Evolutionary conservation across 2,797 vertebrate species (phyloP).

Genomic region (Pangasius mekongensis): DNA sequence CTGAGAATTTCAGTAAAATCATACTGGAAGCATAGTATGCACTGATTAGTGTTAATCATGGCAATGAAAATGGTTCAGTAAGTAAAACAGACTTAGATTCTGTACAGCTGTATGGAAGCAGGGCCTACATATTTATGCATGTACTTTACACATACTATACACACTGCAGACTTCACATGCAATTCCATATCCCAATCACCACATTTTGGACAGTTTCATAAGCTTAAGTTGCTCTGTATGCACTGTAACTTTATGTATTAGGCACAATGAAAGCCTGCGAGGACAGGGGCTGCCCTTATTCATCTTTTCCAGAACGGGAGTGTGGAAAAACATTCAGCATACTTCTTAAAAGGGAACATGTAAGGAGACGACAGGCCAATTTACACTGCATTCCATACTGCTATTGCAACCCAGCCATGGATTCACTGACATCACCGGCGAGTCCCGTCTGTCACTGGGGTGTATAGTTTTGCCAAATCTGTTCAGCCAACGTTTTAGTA

Average conservation of each 20-base stretch:
- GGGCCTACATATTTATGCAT: not conserved
- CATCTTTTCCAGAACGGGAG: conserved; percentile 12
- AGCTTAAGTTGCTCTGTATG: not conserved
- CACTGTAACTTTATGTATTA: not conserved
- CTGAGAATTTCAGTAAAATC: not conserved
- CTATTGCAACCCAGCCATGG: not conserved
- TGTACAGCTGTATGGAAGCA: not conserved
- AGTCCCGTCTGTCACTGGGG: not conserved
- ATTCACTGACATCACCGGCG: not conserved
- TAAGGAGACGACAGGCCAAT: not conserved
- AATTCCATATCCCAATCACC: not conserved
- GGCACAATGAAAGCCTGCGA: not conserved
- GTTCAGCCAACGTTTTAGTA: too few species aligned
- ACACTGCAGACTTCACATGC: not conserved
- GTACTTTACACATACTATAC: not conserved
- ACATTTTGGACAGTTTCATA: not conserved
- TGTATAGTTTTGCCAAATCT: not conserved
- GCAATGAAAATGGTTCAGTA: not conserved
- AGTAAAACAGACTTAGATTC: not conserved
- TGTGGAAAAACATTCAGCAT: conserved; percentile 19
- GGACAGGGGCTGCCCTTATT: not conserved
- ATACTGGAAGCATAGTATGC: not conserved
- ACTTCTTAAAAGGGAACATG: not conserved
- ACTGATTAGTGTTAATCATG: not conserved
- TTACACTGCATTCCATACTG: not conserved